A percentile compares a stretch with the other conserved stretches of the same genome.
These are phyloP conservation scores for Morone saxatilis DNA, from an alignment of 2,113 vertebrate species.

Conservation along the genomic window DNA sequence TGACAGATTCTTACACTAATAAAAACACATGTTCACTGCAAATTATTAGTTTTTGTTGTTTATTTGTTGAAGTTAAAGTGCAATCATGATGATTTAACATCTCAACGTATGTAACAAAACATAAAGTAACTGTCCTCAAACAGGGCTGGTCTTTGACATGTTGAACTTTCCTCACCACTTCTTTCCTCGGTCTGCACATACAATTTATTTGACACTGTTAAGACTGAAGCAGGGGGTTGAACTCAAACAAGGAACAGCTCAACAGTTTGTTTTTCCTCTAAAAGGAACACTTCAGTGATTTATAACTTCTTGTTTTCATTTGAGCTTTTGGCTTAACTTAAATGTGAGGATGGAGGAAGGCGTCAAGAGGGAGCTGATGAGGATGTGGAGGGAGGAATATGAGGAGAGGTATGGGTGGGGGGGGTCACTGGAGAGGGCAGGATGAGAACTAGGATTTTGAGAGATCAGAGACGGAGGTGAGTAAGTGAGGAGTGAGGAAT, in stretches of 20 bases:
- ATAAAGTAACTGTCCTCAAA: background rate
- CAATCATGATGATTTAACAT: too few species aligned
- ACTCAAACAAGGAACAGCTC: background rate
- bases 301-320: conserved; percentile 72
- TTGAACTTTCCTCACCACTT: background rate
- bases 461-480: conserved; percentile 59
- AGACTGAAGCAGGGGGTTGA: background rate
- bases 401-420: conserved; percentile 10
- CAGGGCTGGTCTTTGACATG: background rate
- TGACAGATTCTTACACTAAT: background rate
- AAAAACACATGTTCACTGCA: background rate
- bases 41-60: too few species aligned
- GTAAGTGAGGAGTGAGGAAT: conserved; percentile 60
- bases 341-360: conserved; percentile 26
- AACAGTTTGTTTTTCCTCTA: conserved; percentile 38
- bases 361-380: conserved; percentile 15
- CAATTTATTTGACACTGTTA: background rate
- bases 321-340: conserved; percentile 9
- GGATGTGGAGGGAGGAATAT: conserved; percentile 33
- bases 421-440: conserved; percentile 29
- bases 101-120: too few species aligned
- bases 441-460: conserved; percentile 39
- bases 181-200: background rate
- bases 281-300: conserved; percentile 58
- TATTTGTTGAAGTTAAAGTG: too few species aligned